Evolutionary conservation across 2,797 vertebrate species (phyloP).

Genomic region (Dermochelys coriacea): DNA sequence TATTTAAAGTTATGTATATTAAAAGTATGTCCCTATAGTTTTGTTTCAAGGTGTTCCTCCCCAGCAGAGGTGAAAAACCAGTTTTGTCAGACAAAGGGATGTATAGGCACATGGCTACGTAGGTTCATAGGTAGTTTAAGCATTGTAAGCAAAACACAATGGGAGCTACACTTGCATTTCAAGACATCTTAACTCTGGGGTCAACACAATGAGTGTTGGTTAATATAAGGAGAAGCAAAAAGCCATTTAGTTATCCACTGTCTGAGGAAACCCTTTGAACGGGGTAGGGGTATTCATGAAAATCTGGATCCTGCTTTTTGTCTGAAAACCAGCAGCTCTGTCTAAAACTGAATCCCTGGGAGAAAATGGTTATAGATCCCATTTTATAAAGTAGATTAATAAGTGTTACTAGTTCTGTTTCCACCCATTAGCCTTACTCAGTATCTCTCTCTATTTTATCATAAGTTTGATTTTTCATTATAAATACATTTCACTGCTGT

Average conservation of each 20-base stretch:
- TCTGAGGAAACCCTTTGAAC: not conserved
- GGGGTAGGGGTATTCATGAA: not conserved
- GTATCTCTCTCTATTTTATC: no score
- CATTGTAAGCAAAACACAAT: not conserved
- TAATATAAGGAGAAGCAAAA: no score
- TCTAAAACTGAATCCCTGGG: not conserved
- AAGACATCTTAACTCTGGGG: not conserved
- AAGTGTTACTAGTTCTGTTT: not conserved
- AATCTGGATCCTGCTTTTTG: not conserved
- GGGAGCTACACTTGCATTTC: not conserved
- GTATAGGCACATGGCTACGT: not conserved
- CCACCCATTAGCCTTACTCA: no score
- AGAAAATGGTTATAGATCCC: not conserved
- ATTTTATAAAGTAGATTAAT: not conserved
- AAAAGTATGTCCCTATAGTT: not conserved
- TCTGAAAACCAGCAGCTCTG: no score
- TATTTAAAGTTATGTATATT: not conserved
- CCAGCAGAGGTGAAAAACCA: not conserved
- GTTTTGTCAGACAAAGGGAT: not conserved
- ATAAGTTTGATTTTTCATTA: no score
- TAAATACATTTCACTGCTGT: no score
- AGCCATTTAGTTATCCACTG: no score
- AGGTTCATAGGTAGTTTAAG: not conserved
- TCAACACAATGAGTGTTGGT: no score
- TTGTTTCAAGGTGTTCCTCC: not conserved